A percentile compares a stretch with the other conserved stretches of the same genome.
Conservation (phyloP, 1,140 invertebrate species). For the Aphis gossypii region DNA sequence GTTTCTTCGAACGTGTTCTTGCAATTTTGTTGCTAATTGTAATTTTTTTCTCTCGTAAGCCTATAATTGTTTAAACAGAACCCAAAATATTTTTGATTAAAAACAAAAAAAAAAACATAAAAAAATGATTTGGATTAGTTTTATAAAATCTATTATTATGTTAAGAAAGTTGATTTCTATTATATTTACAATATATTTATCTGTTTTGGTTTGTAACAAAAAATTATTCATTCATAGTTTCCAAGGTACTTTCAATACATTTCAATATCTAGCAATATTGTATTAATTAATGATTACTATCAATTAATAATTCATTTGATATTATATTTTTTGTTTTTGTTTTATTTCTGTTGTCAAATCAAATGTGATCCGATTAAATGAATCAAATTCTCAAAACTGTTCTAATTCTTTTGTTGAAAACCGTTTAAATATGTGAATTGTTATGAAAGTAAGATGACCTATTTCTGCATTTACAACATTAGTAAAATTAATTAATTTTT, state of each 20-base stretch:
- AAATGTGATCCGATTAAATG: neutral
- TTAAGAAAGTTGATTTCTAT: neutral
- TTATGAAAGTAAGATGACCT: constrained; percentile 9
- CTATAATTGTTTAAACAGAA: neutral
- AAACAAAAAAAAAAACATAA: neutral
- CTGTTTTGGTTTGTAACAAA: neutral
- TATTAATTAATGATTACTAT: neutral
- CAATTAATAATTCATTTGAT: neutral
- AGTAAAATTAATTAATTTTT: neutral
- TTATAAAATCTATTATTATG: neutral
- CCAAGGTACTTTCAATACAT: neutral
- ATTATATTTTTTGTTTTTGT: neutral
- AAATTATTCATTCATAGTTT: neutral
- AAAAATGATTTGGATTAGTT: neutral
- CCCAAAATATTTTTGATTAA: neutral
- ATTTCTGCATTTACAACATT: neutral
- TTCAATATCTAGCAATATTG: neutral
- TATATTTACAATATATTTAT: neutral
- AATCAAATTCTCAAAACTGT: neutral
- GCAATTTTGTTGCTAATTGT: neutral
- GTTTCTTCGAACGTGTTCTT: too few species aligned
- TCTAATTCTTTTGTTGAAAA: neutral
- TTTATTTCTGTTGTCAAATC: neutral
- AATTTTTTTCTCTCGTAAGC: neutral
- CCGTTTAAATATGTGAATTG: neutral